Base-by-base conservation (phyloP, 2,113 vertebrate species). In the Psammodynastes pulverulentus region DNA sequence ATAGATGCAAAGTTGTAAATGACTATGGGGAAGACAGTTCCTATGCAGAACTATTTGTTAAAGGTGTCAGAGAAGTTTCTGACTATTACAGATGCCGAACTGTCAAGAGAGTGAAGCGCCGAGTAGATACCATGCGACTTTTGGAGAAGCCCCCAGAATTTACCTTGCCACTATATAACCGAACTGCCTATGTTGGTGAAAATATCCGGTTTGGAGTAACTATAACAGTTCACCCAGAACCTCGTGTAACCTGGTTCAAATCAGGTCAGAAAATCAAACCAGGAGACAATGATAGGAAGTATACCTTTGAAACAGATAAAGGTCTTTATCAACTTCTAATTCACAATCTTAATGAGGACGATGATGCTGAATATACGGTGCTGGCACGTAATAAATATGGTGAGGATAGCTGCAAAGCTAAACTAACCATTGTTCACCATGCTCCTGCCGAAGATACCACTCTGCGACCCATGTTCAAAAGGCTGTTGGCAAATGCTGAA, bases 391-490 rank as follows among this genome's bases (percentile, higher is more conserved):
- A 99, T 96, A 98, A 98, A 95, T 99, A 98, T 0, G 99, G 99
- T 0, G 99, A 99, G 62, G 99, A 99, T 95, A 99, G 98, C 96
- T 99, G 99, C 96, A 99, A 99, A 97, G 99, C 98, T 94, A 99
- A 98, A 93, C 97, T 99, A 45, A 98, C 98, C 1, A 98, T 99
- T 48, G 97, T 97, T 92, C 98, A 98, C 0, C 98, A 98, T 87
- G 99, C 99, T 19, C 98, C 98, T 95, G 98, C 98, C 90, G 97
- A 98, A 94, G 99, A 98, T 45, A 98, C 98, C 46, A 99, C 98
- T 0, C 94, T 99, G 92, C 98, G 99, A 95, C 99, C 99, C 88
- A 99, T 99, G 99, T 99, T 99, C 96, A 99, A 99, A 97, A 98
- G 99, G n/a, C 96, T 99, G 49, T 97, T 99, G 62, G 99, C 99